Percentiles rank a stretch among this genome's conserved stretches.
phyloP scores from a whole-genome alignment of 2,888 invertebrate genomes.

The Agrochola circellaris region DNA sequence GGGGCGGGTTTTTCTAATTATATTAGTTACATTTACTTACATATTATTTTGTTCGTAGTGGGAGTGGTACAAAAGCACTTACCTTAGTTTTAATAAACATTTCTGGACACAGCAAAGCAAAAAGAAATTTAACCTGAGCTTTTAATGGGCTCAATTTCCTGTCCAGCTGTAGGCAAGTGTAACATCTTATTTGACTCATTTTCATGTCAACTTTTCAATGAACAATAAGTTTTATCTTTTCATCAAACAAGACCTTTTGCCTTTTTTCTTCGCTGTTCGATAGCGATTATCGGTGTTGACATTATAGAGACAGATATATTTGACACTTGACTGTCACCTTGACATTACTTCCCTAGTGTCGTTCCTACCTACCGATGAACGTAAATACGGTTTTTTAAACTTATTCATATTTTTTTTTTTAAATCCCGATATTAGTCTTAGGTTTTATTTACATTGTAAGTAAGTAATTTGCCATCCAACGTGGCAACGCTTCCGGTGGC shows the following conservation, averaged over 20 bases:
- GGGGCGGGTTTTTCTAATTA: background rate
- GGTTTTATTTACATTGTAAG: no score
- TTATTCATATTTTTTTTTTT: background rate
- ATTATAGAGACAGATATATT: background rate
- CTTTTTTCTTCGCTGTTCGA: no score
- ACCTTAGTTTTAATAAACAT: conserved; percentile 8
- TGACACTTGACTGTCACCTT: background rate
- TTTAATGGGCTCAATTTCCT: conserved; percentile 19
- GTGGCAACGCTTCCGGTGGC: no score
- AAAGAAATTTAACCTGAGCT: background rate
- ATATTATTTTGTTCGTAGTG: background rate
- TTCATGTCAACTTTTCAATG: background rate
- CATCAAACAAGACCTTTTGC: background rate
- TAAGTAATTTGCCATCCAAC: no score
- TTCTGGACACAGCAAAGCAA: conserved; percentile 24
- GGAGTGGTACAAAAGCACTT: background rate
- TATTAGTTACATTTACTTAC: background rate
- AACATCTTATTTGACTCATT: conserved; percentile 20
- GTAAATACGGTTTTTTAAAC: background rate
- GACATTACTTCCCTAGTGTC: background rate
- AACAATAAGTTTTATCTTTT: background rate
- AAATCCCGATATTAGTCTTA: no score
- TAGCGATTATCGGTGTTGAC: no score
- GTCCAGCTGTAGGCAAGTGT: conserved; percentile 20
- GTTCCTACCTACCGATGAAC: background rate